Base-by-base conservation (phyloP, 2,113 vertebrate genomes). In the Engraulis encrasicolus region DNA sequence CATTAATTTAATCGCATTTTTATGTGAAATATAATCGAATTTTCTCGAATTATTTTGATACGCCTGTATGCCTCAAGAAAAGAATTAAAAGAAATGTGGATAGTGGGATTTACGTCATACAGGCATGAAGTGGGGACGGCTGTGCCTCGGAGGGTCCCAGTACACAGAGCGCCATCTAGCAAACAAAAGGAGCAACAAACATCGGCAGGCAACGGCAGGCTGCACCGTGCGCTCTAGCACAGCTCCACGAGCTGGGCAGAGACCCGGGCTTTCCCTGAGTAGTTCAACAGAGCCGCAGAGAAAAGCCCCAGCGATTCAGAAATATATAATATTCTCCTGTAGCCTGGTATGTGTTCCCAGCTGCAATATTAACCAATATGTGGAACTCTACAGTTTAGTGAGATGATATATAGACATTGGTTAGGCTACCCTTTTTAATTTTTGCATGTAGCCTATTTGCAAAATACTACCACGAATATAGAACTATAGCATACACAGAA, bases 81-180 rank as follows among this genome's bases (percentile, higher is more conserved):
- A 19, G 66, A 78, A 36, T 27, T 27, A 66, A 79, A 50, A 54
- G 81, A 81, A 78, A 80, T 19, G 1, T n/a, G 18, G 45, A 78
- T 79, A 36, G 49, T 50, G 49, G 78, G 66, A 23, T 37, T 83
- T 80, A 81, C 86, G 54, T 78, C 85, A 82, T 52, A 74, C 74
- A 50, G 85, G 58, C 50, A 78, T 71, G 85, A 88, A 82, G 81
- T 79, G 90, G 71, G 86, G 83, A 48, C 86, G 88, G 90, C 91
- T 90, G 91, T 90, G 87, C 88, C 89, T 89, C 86, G 84, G 90
- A 94, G 91, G 93, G 93, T 97, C 95, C 93, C 94, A 95, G 93
- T 95, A 96, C 92, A 88, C 93, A 93, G 93, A 98, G 98, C 97
- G 98, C 97, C 98, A 98, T 95, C 98, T 99, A 98, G 98, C 95